Evolutionary conservation across 1,140 invertebrate genomes (phyloP).

Genomic region (Cotesia chilonis): DNA sequence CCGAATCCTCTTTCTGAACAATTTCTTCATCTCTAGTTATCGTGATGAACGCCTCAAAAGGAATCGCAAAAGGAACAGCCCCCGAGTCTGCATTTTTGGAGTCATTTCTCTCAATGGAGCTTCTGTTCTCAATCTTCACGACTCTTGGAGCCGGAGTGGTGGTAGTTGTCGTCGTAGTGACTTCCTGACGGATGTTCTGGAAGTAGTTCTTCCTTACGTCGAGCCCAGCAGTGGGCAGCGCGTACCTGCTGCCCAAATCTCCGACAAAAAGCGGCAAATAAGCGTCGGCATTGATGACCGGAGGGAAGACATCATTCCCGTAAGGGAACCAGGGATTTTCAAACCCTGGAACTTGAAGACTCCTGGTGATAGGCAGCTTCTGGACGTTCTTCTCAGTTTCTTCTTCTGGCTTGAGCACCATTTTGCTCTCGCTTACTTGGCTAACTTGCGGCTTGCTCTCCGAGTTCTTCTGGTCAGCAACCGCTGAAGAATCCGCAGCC

Average conservation of each 20-base stretch:
- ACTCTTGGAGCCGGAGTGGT: too few relatives aligned
- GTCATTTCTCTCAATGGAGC: not conserved
- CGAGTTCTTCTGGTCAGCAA: not conserved
- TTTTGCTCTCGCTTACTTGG: not conserved
- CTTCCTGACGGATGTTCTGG: not conserved
- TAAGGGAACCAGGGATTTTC: conserved; percentile 11
- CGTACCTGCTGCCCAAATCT: conserved; percentile 8
- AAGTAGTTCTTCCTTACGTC: not conserved
- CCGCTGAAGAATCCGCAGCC: not conserved
- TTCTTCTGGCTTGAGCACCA: not conserved
- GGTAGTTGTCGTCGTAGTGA: too few relatives aligned
- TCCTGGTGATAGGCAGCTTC: not conserved
- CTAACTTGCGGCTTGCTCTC: not conserved
- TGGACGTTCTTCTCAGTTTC: not conserved
- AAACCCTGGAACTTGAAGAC: conserved; percentile 6
- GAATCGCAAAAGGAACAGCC: conserved; percentile 9
- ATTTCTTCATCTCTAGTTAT: conserved; percentile 17
- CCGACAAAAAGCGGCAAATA: conserved; percentile 33
- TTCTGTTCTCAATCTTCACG: too few relatives aligned
- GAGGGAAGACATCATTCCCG: conserved; percentile 14
- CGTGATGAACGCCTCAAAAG: conserved; percentile 32
- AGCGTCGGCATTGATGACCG: not conserved
- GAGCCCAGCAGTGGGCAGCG: not conserved
- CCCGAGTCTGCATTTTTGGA: not conserved
- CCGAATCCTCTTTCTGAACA: too few relatives aligned